Evolutionary conservation across 2,888 invertebrate species (phyloP), one percentile per base, ranked within the genome.

Genomic region (Oxyteleia sp.): DNA sequence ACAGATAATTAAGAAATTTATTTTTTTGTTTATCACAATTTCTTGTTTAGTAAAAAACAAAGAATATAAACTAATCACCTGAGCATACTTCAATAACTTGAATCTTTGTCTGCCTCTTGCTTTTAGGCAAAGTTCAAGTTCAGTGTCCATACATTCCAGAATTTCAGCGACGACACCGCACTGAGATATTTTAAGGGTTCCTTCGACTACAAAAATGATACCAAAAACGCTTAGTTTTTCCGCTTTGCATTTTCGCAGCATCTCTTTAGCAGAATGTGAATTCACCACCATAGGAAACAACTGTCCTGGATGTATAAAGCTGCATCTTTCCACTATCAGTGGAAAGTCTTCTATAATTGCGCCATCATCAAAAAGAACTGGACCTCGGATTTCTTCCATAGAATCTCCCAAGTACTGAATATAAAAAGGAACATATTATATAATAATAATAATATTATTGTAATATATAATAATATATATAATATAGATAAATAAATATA

Each of bases 101-200:
- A 84, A 84, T 43, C 80, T 64, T 18, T 84, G 84, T 15, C 75
- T 64, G 1, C 57, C 80, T 43, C 84, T 35, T 1, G 84, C 84
- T 72, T 84, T 84, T 15, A 84, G 20, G 13, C 66, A 51, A 35
- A 84, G 18, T 38, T 72, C 72, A 43, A 53, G 11, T 7, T 63
- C 68, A 49, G 49, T 23, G 15, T 84, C 84, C 10, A 43, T 49
- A 11, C 16, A 76, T 26, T 81, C 81, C 29, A 84, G 35, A 20
- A 84, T 81, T 45, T 84, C 81, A n/a, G 84, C 80, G n/a, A 80
- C 29, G 0, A 76, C 32, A 4, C 84, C 84, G 16, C 71, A 84
- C 15, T 71, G 61, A 4, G 75, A 69, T 35, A 57, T 35, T 49
- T 7, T 75, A 2, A n/a, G 20, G 2, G 8, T 7, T 0, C 13